Evolutionary conservation across 2,888 invertebrate species (phyloP), one percentile per base, ranked within the genome.

Genomic region (Pollenia griseotomentosa): DNA sequence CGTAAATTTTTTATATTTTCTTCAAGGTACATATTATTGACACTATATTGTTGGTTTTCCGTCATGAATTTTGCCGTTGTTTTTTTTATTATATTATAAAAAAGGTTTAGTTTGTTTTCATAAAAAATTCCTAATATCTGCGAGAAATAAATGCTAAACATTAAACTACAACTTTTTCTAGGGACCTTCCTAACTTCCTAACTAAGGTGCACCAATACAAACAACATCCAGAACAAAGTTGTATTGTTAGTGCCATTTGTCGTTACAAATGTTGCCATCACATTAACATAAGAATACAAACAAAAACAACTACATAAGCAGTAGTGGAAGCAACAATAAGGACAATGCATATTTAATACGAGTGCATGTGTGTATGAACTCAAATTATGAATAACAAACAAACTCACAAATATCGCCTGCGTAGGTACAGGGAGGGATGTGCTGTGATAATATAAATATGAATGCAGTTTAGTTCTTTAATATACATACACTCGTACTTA

Each of bases 261-360:
- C 83, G 86, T 77, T 87, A 81, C 86, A 87, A 87, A 83, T 87
- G 86, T 86, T 86, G 86, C 86, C 75, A 83, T 86, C 70, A 86
- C 71, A 83, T 83, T 86, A 80, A 86, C 83, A 83, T 80, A 75
- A 80, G 70, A 78, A 73, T 40, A 53, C 66, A 53, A 55, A 78
- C 46, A 65, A 48, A 40, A 74, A 73, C 70, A 71, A 57, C 53
- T 48, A 73, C 51, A 65, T n/a, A 33, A 81, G 48, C 46, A 73
- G 55, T 12, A 73, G 19, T 53, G 44, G 51, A 14, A 75, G 14
- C 65, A 75, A 68, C 57, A 83, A 77, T 23, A 70, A 42, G 42
- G 78, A 77, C 65, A 70, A 74, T 42, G 48, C 48, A 33, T 53
- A 74, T 59, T 65, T 44, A 55, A 55, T 68, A 53, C 57, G 10